phyloP scores from a whole-genome alignment of 2,888 invertebrate genomes.

The Sussaba pulchella region DNA sequence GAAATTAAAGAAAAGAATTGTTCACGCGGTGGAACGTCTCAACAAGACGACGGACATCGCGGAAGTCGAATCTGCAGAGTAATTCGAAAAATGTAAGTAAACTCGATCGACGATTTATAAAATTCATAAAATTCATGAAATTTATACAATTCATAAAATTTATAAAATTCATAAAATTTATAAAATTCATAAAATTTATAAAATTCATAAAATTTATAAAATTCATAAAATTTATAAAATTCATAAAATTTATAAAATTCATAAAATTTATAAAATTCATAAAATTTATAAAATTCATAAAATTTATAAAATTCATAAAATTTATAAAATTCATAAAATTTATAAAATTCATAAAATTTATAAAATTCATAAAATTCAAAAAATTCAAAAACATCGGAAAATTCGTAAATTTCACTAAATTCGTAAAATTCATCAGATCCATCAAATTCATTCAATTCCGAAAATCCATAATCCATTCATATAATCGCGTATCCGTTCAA shows the following conservation, averaged over 20 bases:
- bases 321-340: too few relatives aligned
- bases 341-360: too few relatives aligned
- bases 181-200: not conserved
- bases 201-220: not conserved
- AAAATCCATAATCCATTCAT: too few relatives aligned
- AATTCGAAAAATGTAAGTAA: not conserved
- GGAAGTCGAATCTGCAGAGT: slow-evolving; percentile 72
- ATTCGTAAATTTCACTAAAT: too few relatives aligned
- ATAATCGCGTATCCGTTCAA: not conserved
- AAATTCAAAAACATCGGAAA: too few relatives aligned
- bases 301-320: not conserved
- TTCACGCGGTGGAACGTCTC: slow-evolving; percentile 76
- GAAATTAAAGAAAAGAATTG: slow-evolving; percentile 79
- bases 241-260: not conserved
- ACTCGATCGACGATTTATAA: not conserved
- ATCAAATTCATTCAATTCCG: too few relatives aligned
- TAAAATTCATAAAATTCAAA: too few relatives aligned
- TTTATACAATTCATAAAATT: not conserved
- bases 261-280: not conserved
- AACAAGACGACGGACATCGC: slow-evolving; percentile 71
- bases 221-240: not conserved
- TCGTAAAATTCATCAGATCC: too few relatives aligned
- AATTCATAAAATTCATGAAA: not conserved
- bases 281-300: not conserved
- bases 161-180: not conserved